Conservation (phyloP, 2,888 invertebrate genomes). For the Eristalis tenax region DNA sequence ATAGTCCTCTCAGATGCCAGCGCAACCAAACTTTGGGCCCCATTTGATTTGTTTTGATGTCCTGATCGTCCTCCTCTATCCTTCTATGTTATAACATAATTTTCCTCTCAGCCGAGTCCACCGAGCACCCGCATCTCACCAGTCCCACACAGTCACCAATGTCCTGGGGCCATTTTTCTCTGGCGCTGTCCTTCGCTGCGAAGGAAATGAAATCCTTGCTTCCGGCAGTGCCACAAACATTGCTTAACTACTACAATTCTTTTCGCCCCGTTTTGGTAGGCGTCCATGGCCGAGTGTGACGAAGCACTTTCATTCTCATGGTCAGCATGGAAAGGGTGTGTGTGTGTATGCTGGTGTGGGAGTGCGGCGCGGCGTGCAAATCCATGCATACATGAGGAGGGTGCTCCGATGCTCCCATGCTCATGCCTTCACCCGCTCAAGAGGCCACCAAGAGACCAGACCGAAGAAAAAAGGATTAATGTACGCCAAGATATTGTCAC, state of each 20-base stretch:
- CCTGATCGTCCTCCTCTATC: conserved; percentile 32
- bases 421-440: not conserved
- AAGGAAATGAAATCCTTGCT: conserved; percentile 34
- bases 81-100: conserved; percentile 34
- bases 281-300: conserved; percentile 19
- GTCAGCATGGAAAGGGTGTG: not conserved
- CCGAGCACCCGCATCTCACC: not conserved
- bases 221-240: conserved; percentile 57
- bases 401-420: not conserved
- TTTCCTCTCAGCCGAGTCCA: conserved; percentile 31
- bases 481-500: conserved; percentile 70
- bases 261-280: conserved; percentile 32
- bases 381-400: conserved; percentile 3
- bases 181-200: not conserved
- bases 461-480: conserved; percentile 53
- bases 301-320: conserved; percentile 24
- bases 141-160: not conserved
- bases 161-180: conserved; percentile 24
- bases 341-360: not conserved
- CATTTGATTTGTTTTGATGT: conserved; percentile 53
- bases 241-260: conserved; percentile 45
- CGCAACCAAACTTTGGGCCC: conserved; percentile 9
- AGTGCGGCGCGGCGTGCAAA: not conserved
- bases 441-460: not conserved
- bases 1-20: not conserved